Evolutionary conservation across 1,140 invertebrate species (phyloP).

Genomic region (Caenorhabditis remanei): DNA sequence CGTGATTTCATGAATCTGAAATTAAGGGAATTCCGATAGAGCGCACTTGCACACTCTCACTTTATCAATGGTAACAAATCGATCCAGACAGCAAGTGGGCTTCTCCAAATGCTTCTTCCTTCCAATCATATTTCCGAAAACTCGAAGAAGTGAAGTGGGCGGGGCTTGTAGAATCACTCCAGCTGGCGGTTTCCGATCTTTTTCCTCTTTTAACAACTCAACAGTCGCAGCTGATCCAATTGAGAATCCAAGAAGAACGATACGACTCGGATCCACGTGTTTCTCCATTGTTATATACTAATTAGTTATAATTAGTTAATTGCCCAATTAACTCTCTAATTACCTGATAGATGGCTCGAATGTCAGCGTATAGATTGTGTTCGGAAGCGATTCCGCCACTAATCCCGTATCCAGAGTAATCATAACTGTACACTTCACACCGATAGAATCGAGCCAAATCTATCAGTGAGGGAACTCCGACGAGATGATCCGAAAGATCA

Average conservation of each 20-base stretch:
- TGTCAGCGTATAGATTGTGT: conserved; percentile 80
- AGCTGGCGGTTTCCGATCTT: conserved; percentile 77
- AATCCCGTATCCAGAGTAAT: conserved; percentile 80
- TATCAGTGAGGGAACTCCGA: conserved; percentile 54
- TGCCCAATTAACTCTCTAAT: too few relatives aligned
- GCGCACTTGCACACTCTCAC: too few relatives aligned
- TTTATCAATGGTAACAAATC: conserved; percentile 59
- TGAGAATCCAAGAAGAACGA: too few relatives aligned
- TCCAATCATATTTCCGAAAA: conserved; percentile 72
- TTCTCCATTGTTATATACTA: neutral
- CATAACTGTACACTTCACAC: conserved; percentile 80
- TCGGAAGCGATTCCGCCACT: conserved; percentile 79
- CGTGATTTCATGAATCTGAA: conserved; percentile 79
- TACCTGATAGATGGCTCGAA: conserved; percentile 78
- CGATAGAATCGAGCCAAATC: conserved; percentile 78
- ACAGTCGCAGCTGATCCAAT: too few relatives aligned
- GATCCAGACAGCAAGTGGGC: conserved; percentile 60
- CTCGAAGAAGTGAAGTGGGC: conserved; percentile 79
- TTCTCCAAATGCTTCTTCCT: conserved; percentile 45
- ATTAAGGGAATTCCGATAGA: conserved; percentile 76
- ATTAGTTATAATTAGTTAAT: too few relatives aligned
- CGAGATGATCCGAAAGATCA: conserved; percentile 76
- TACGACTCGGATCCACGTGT: too few relatives aligned
- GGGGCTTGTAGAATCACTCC: conserved; percentile 80
- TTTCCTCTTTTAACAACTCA: conserved; percentile 63